Evolutionary conservation across 2,888 invertebrate genomes (phyloP).

Genomic region (Scelioninae gen. 1): DNA sequence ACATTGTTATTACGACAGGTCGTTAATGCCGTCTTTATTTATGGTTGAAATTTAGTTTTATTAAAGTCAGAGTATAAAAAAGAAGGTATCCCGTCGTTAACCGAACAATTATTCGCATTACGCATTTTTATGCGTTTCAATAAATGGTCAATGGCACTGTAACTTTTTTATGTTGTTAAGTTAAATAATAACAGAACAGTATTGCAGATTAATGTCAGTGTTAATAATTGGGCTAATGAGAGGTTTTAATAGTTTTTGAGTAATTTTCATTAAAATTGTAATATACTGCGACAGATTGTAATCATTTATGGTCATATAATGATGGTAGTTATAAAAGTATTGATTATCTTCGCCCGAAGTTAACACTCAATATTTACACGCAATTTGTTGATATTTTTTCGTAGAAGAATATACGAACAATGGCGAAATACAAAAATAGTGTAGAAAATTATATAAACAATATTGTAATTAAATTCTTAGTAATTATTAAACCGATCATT

Average conservation of each 20-base stretch:
- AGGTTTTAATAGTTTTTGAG: slow-evolving; percentile 18
- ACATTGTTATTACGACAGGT: slow-evolving; percentile 23
- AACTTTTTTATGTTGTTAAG: slow-evolving; percentile 30
- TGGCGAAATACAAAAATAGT: not conserved
- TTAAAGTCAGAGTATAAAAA: slow-evolving; percentile 30
- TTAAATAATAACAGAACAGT: slow-evolving; percentile 44
- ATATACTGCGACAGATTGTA: slow-evolving; percentile 19
- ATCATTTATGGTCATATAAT: slow-evolving; percentile 9
- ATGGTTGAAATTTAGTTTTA: slow-evolving; percentile 41
- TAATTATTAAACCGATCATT: too few relatives aligned
- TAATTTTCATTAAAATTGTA: slow-evolving; percentile 10
- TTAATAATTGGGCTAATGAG: slow-evolving; percentile 45
- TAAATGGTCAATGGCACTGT: slow-evolving; percentile 19
- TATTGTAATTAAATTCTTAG: too few relatives aligned
- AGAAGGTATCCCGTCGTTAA: slow-evolving; percentile 44
- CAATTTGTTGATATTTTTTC: not conserved
- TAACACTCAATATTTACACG: not conserved
- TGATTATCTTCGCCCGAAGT: not conserved
- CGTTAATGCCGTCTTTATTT: slow-evolving; percentile 52
- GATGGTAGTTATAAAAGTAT: slow-evolving; percentile 5
- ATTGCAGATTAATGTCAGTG: slow-evolving; percentile 19
- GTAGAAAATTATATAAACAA: too few relatives aligned
- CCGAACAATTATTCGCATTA: slow-evolving; percentile 47
- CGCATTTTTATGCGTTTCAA: slow-evolving; percentile 52
- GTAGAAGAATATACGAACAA: not conserved